These are phyloP conservation scores for Sphenopsis melanotis DNA, from an alignment of 2,797 vertebrate genomes.

Conservation along the genomic window DNA sequence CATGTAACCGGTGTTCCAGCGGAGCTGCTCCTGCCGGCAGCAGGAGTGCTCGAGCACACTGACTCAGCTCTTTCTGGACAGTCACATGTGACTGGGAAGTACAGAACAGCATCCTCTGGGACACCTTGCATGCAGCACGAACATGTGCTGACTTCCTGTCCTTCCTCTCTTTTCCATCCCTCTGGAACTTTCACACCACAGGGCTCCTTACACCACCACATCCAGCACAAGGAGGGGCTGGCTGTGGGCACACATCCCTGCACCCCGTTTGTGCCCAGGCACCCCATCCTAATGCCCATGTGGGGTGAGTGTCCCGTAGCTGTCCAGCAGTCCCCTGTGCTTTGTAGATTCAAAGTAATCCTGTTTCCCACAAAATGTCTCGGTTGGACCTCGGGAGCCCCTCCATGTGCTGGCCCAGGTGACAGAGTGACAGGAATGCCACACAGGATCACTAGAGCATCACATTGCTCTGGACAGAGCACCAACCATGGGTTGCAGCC, in stretches of 20 bases:
- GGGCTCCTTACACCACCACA: background rate
- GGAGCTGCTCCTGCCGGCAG: background rate
- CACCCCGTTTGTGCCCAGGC: accelerated
- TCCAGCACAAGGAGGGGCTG: background rate
- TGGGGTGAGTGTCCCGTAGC: accelerated
- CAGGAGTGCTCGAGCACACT: background rate
- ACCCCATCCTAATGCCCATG: accelerated
- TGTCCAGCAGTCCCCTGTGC: background rate
- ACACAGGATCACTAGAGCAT: background rate
- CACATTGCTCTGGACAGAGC: background rate
- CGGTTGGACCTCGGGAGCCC: accelerated
- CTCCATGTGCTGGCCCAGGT: background rate
- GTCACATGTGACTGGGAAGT: background rate
- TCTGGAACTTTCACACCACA: background rate
- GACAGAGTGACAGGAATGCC: background rate
- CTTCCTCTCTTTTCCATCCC: background rate
- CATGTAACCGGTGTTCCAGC: accelerated
- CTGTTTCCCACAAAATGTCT: background rate
- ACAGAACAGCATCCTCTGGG: background rate
- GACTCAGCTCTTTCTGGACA: constrained; percentile 16
- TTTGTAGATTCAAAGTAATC: background rate
- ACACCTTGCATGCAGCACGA: background rate
- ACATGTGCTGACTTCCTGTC: background rate
- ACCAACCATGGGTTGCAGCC: accelerated
- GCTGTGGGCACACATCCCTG: accelerated